Evolutionary conservation across 1,140 invertebrate genomes (phyloP), one percentile per base, ranked within the genome.

Genomic region (Danaus plexippus): DNA sequence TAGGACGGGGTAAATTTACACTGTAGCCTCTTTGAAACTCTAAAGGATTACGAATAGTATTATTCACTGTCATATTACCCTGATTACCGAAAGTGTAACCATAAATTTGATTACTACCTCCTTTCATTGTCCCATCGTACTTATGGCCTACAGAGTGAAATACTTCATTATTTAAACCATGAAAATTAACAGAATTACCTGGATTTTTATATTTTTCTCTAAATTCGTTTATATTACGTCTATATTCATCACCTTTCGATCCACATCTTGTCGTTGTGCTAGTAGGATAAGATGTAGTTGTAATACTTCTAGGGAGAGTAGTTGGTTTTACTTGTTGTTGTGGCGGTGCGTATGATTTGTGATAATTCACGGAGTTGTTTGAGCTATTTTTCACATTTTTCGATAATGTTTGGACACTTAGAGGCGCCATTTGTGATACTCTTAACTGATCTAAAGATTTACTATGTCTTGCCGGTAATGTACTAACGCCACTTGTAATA

Each of bases 371-470:
- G 42, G 82, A 83, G 11, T 75, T 66, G 64, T 85, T 84, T 3
- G 82, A 85, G 63, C 60, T 74, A 64, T 78, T 85, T 64, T 71
- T 75, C 9, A 70, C 47, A 62, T 71, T 75, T 66, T 85, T 87
- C 13, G 73, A 57, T 52, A 83, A 61, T 45, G 71, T 72, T 67
- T 81, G 77, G 22, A 77, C 61, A 64, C 64, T 80, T 41, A 82
- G 54, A 11, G 84, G 77, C 44, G 73, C 64, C 71, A 82, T 75
- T 70, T 87, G 85, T 43, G 86, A 85, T n/a, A 88, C 78, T 69
- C 89, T 90, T 11, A 95, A 72, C 65, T 95, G 93, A 74, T 95
- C 94, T 43, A 95, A 73, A 0, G 93, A 94, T 71, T 94, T 95
- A 73, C 93, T 94, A 73, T 95, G 93, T 48, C 93, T 86, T 1